Conservation (phyloP, 2,797 vertebrate species). For the Myripristis murdjan region DNA sequence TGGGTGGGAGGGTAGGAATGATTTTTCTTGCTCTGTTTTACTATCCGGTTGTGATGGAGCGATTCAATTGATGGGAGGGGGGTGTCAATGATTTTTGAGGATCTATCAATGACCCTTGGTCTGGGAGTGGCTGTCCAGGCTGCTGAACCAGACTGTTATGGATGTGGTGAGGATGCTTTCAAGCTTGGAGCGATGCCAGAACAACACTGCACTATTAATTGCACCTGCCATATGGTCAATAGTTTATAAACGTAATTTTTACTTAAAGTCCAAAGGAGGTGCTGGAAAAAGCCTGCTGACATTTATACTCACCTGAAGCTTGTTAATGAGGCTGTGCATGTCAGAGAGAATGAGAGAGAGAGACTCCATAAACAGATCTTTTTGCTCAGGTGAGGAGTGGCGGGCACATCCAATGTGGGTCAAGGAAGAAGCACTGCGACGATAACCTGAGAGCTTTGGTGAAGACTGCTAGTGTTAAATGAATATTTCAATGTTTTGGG, state of each 20-base stretch:
- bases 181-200: constrained; percentile 65
- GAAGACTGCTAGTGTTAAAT: constrained; percentile 27
- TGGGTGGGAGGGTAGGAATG: too few species aligned
- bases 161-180: too few species aligned
- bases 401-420: constrained; percentile 52
- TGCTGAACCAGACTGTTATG: too few species aligned
- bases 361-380: constrained; percentile 53
- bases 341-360: constrained; percentile 37
- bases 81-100: too few species aligned
- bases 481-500: too few species aligned
- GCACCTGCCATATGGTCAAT: constrained; percentile 70
- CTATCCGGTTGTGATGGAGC: too few species aligned
- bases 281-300: constrained; percentile 68
- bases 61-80: too few species aligned
- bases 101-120: too few species aligned
- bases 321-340: constrained; percentile 49
- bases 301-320: constrained; percentile 68
- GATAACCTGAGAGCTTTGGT: constrained; percentile 36
- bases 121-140: too few species aligned
- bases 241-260: constrained; percentile 67
- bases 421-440: constrained; percentile 24
- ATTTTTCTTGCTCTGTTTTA: too few species aligned
- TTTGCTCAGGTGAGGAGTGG: constrained; percentile 46
- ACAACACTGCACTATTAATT: constrained; percentile 68
- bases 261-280: constrained; percentile 69